Evolutionary conservation across 2,797 vertebrate species (phyloP), one percentile per base, ranked within the genome.

Genomic region (Xerus rutilus): DNA sequence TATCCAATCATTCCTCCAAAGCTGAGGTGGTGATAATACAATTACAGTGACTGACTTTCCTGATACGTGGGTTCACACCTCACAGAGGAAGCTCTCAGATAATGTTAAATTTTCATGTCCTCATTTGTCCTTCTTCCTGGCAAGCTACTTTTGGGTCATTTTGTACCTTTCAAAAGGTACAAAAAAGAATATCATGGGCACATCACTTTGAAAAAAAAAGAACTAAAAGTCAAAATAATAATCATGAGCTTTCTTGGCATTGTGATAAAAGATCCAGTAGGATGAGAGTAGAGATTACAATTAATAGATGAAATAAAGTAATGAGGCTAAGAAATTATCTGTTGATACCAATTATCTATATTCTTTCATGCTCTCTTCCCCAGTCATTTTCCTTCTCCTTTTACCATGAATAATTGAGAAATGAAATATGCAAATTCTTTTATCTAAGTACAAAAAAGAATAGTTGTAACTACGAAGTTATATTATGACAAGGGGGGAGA

Each of bases 341-440:
- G 43, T 64, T 59, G 52, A 62, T 86, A 81, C 35, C 62, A 87
- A 74, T 82, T 95, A 83, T 89, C 59, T 92, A 69, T 23, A 73
- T 39, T 78, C 69, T 83, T 92, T 77, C 54, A 93, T 39, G 70
- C 28, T 79, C 4, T 88, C 52, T 39, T 57, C 65, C 20, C 52
- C 28, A 84, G 20, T 59, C 67, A 76, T 39, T 91, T 96, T 81
- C 52, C 52, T 92, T 65, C 90, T 76, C 13, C 82, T 21, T 25
- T 94, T 82, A 73, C 69, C 65, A 88, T 72, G 35, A 74, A 79
- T 49, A 96, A 88, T 43, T 76, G 43, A 95, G 73, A 94, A 86
- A 93, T 86, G 49, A 92, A 96, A 92, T 95, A 94, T 83, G 76
- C 43, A 96, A 96, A 97, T 91, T 67, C 35, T 67, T 72, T 57